Evolutionary conservation across 2,797 vertebrate genomes (phyloP).

Genomic region (Dallia pectoralis): DNA sequence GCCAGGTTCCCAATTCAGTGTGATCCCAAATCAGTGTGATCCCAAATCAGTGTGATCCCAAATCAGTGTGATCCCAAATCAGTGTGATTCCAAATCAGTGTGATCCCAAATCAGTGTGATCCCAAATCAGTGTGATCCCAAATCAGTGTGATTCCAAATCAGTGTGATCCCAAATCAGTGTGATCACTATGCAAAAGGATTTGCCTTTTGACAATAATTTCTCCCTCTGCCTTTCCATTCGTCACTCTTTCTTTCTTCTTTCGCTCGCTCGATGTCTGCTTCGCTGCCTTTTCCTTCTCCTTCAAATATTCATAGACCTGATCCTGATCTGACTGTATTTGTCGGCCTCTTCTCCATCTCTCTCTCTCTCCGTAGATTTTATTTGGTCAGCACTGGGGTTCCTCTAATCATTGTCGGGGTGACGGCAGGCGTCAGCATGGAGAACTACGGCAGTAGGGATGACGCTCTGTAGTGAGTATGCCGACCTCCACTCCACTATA

Average conservation of each 20-base stretch:
- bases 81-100: too few species aligned
- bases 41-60: slow-evolving; percentile 12
- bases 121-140: slow-evolving; percentile 12
- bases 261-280: not conserved
- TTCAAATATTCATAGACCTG: too few species aligned
- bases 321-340: too few species aligned
- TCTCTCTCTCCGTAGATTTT: slow-evolving; percentile 78
- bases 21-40: slow-evolving; percentile 9
- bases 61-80: slow-evolving; percentile 9
- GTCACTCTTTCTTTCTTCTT: not conserved
- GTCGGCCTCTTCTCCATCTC: not conserved
- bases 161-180: slow-evolving; percentile 18
- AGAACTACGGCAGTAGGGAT: slow-evolving; percentile 89
- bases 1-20: slow-evolving; percentile 21
- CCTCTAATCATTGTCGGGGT: slow-evolving; percentile 90
- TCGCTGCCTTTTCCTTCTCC: not conserved
- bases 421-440: slow-evolving; percentile 86
- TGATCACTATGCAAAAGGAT: not conserved
- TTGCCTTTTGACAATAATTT: slow-evolving; percentile 24
- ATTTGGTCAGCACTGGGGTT: slow-evolving; percentile 87
- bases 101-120: slow-evolving; percentile 17
- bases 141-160: slow-evolving; percentile 18
- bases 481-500: not conserved
- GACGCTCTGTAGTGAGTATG: slow-evolving; percentile 86
- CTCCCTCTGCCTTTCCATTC: not conserved